Conservation (phyloP, 1,140 invertebrate species). For the Pachypsylla venusta region DNA sequence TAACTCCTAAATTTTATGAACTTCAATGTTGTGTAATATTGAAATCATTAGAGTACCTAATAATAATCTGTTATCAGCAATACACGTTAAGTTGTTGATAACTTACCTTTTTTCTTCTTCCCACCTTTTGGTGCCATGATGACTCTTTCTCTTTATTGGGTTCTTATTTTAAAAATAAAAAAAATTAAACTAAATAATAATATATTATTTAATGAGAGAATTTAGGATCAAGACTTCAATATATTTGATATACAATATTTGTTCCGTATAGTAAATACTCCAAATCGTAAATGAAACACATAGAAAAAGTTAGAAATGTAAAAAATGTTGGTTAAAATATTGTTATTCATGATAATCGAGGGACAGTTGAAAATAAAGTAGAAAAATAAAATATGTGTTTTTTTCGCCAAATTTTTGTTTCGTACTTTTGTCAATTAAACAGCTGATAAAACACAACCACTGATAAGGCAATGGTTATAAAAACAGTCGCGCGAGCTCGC, state of each 20-base stretch:
- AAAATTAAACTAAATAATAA: background rate
- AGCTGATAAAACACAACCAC: too few relatives aligned
- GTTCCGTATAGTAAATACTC: constrained; percentile 22
- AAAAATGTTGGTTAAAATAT: background rate
- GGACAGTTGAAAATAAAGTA: background rate
- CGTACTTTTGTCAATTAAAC: too few relatives aligned
- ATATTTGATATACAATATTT: constrained; percentile 21
- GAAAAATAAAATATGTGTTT: too few relatives aligned
- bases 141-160: constrained; percentile 7
- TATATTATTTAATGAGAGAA: background rate
- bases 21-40: too few relatives aligned
- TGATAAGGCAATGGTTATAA: too few relatives aligned
- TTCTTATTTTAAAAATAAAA: constrained; percentile 16
- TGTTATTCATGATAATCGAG: background rate
- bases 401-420: too few relatives aligned
- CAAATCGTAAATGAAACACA: constrained; percentile 18
- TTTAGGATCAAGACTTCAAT: constrained; percentile 24
- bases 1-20: background rate
- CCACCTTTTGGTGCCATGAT: constrained; percentile 24
- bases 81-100: background rate
- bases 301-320: constrained; percentile 17
- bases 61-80: background rate
- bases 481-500: too few relatives aligned
- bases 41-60: background rate
- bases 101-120: constrained; percentile 5